Conservation (phyloP, 2,113 vertebrate genomes). For the Isichthys henryi region DNA sequence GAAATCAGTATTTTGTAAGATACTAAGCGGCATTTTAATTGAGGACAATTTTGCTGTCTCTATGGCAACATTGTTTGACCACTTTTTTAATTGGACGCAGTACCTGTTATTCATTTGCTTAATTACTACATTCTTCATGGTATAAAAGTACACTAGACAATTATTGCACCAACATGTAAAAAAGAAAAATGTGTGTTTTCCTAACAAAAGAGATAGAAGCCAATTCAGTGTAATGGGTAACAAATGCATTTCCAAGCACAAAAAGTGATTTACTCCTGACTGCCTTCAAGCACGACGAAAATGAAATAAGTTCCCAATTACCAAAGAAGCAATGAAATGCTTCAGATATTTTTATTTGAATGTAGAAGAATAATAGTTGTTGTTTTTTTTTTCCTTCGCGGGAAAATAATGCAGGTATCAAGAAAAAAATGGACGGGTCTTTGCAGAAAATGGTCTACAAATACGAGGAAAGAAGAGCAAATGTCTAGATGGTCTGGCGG, state of each 20-base stretch:
- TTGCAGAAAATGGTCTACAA: neutral
- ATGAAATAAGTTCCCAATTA: neutral
- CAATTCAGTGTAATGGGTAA: neutral
- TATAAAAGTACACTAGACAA: neutral
- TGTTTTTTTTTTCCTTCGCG: neutral
- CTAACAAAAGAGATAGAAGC: neutral
- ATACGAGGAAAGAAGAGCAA: neutral
- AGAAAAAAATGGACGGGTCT: neutral
- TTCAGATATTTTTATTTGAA: slow-evolving; percentile 12
- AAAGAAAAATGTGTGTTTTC: neutral
- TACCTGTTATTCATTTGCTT: neutral
- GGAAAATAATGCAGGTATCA: neutral
- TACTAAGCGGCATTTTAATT: neutral
- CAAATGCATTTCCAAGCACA: neutral
- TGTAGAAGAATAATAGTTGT: neutral
- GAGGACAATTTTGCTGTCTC: neutral
- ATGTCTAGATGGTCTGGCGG: neutral
- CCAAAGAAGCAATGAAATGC: neutral
- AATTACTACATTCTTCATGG: neutral
- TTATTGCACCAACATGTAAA: neutral
- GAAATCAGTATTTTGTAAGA: neutral
- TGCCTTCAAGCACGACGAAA: neutral
- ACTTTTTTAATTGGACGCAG: neutral
- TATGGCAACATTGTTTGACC: neutral
- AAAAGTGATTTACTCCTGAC: neutral